Percentiles rank a stretch among this genome's conserved stretches.
These are phyloP conservation scores for Neogale vison DNA, from an alignment of 2,113 vertebrate genomes.

Conservation along the genomic window DNA sequence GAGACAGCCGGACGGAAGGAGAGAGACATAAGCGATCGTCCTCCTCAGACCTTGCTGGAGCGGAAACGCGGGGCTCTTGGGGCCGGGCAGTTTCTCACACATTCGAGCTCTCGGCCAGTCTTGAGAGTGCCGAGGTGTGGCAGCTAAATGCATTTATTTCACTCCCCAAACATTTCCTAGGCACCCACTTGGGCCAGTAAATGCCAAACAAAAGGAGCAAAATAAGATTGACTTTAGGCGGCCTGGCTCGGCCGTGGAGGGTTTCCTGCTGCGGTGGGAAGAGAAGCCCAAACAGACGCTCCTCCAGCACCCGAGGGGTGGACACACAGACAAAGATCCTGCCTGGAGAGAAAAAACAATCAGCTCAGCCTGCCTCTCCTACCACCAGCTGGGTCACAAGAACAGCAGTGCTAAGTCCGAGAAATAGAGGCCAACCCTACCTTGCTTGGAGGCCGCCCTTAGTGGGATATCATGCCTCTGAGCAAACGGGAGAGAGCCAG, in stretches of 20 bases:
- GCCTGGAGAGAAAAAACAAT: background rate
- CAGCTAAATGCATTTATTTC: background rate
- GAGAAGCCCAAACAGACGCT: rapidly evolving
- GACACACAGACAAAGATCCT: background rate
- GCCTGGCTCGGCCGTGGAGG: rapidly evolving
- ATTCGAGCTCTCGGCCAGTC: background rate
- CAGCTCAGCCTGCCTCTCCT: no score
- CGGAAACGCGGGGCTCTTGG: rapidly evolving
- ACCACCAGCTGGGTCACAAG: rapidly evolving
- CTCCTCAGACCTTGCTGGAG: background rate
- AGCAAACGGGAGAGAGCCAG: rapidly evolving
- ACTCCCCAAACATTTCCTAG: background rate
- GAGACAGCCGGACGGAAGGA: conserved; percentile 29
- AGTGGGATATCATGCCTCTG: background rate
- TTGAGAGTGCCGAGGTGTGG: background rate
- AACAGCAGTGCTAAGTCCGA: no score
- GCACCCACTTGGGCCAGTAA: background rate
- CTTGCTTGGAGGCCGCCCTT: background rate
- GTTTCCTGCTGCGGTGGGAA: rapidly evolving
- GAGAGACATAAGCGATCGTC: conserved; percentile 23
- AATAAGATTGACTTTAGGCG: no score
- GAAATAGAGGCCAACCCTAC: rapidly evolving
- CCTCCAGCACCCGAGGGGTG: rapidly evolving
- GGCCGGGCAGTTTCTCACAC: background rate
- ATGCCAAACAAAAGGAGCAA: background rate